Conservation (phyloP, 1,140 invertebrate genomes). For the Zaprionus davidi region DNA sequence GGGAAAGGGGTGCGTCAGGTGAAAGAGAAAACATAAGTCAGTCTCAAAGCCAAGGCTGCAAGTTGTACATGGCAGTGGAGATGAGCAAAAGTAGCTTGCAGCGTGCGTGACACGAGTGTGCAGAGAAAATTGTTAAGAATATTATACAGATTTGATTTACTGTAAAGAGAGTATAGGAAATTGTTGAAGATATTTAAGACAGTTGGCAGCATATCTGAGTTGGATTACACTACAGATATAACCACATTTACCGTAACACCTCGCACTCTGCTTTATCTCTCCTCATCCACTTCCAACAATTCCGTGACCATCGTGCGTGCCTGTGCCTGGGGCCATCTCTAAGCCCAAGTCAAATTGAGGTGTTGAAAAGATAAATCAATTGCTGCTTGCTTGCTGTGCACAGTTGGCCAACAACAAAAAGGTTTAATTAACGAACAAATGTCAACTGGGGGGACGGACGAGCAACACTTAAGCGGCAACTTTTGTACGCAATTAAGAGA, state of each 20-base stretch:
- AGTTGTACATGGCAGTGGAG: background rate
- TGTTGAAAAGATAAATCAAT: conserved; percentile 81
- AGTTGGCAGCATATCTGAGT: no score
- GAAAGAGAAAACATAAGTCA: conserved; percentile 13
- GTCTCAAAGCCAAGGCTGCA: conserved; percentile 35
- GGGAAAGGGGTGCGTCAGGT: conserved; percentile 16
- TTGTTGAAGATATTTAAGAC: no score
- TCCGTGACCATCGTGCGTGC: background rate
- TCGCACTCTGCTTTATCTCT: background rate
- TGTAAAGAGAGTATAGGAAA: no score
- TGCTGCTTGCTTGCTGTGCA: conserved; percentile 76
- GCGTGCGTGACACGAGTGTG: background rate
- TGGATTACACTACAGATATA: no score
- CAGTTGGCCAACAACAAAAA: conserved; percentile 78
- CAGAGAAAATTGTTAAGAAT: background rate
- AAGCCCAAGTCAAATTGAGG: conserved; percentile 51
- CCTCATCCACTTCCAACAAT: background rate
- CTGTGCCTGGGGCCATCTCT: conserved; percentile 12
- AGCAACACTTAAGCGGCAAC: conserved; percentile 70
- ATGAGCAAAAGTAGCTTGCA: background rate
- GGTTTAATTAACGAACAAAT: conserved; percentile 83
- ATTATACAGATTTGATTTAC: background rate
- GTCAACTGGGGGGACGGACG: conserved; percentile 60
- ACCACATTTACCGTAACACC: no score
- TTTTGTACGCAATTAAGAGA: conserved; percentile 76